A percentile compares a stretch with the other conserved stretches of the same genome.
Evolutionary conservation across 1,140 invertebrate species (phyloP).

Genomic region (Uloborus diversus): DNA sequence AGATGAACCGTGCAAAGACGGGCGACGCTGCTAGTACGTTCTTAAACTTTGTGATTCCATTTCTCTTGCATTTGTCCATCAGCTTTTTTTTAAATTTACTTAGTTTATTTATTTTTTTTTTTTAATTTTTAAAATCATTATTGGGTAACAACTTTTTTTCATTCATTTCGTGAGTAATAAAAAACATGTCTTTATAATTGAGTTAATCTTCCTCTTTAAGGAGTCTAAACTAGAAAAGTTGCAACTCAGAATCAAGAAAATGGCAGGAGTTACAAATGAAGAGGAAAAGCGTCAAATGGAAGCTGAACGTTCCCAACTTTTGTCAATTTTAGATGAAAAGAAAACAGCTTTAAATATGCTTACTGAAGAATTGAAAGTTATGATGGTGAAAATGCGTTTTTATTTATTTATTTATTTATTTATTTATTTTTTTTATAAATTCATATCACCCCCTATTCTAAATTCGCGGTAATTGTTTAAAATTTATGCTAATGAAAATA

Average conservation of each 20-base stretch:
- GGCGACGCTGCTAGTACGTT: too few species aligned
- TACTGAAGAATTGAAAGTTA: constrained; percentile 29
- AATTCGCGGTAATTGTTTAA: not conserved
- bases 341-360: constrained; percentile 15
- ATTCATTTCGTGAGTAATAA: too few species aligned
- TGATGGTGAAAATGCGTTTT: not conserved
- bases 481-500: too few species aligned
- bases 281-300: constrained; percentile 23
- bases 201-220: not conserved
- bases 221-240: constrained; percentile 38
- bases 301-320: constrained; percentile 17
- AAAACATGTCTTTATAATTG: too few species aligned
- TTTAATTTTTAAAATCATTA: too few species aligned
- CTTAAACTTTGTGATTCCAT: too few species aligned
- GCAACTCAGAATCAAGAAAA: constrained; percentile 21
- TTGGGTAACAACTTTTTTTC: too few species aligned
- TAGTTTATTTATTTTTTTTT: not conserved
- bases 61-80: too few species aligned
- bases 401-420: not conserved
- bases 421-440: not conserved
- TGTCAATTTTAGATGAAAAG: constrained; percentile 26
- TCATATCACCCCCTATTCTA: not conserved
- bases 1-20: too few species aligned
- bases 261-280: constrained; percentile 23
- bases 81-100: not conserved